Evolutionary conservation across 2,113 vertebrate species (phyloP), one percentile per base, ranked within the genome.

Genomic region (Scartelaos histophorus): DNA sequence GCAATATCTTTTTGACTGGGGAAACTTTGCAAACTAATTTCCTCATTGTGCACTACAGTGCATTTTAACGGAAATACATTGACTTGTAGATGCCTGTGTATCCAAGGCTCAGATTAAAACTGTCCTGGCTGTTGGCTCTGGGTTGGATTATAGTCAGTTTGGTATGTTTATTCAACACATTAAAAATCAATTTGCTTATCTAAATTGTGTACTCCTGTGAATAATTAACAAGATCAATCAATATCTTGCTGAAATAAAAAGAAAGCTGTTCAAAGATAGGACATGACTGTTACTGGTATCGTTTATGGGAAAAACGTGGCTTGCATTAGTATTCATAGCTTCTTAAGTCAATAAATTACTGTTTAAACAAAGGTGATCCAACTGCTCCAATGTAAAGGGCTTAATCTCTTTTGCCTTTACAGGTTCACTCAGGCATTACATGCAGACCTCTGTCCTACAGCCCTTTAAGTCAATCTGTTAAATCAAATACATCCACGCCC

Each of bases 301-400:
- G 49, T 57, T 57, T 70, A 58, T 71, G 84, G 84, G 64, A 67
- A 73, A 61, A 34, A 53, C 24, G 78, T 78, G 25, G 49, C 5
- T 34, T 22, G 24, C 0, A 46, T 79, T 73, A 67, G 45, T 69
- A 71, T 82, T 77, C 24, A 72, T 25, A 24, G 66, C 51, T 24
- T 51, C 1, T 71, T 24, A 12, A 69, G 67, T 57, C 17, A 34
- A 45, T 35, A 68, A 78, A 74, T 78, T 29, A 22, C 70, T 83
- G 57, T 67, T 21, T 73, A 49, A 71, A 57, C 62, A 74, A 71
- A 71, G n/a, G 56, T 70, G 73, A 68, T 21, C 64, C 19, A 24
- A 15, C 21, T 58, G 5, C 46, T 60, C 38, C 21, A 67, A 70
- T 74, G 47, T 58, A 62, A 74, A 65, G 29, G 11, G 71, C 47